A percentile compares a stretch with the other conserved stretches of the same genome.
Conservation (phyloP, 1,140 invertebrate species). For the Mylabris phalerata region DNA sequence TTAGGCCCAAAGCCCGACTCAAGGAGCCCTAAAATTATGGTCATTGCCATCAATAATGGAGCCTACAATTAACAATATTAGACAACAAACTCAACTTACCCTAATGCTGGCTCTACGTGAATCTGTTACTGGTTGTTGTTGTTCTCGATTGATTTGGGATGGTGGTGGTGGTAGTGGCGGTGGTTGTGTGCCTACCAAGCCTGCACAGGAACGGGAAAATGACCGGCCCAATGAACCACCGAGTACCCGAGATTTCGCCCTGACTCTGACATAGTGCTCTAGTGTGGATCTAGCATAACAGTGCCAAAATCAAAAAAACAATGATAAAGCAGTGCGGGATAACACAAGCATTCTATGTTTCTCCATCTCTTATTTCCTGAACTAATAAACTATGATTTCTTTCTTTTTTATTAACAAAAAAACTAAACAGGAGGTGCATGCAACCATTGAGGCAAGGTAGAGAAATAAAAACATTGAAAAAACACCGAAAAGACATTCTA, state of each 20-base stretch:
- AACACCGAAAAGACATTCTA: too few relatives aligned
- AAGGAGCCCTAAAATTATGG: conserved; percentile 55
- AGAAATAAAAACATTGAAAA: too few relatives aligned
- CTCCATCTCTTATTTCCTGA: background rate
- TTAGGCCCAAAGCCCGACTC: conserved; percentile 58
- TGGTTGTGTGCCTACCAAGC: conserved; percentile 20
- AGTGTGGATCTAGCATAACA: conserved; percentile 55
- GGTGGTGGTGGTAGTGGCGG: conserved; percentile 28
- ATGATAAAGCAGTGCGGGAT: conserved; percentile 34
- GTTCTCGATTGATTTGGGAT: conserved; percentile 34
- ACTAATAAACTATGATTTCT: background rate
- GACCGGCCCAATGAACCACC: conserved; percentile 47
- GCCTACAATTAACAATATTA: conserved; percentile 25
- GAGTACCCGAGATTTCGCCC: conserved; percentile 47
- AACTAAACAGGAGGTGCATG: background rate
- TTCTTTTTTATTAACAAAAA: too few relatives aligned
- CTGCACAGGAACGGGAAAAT: conserved; percentile 44
- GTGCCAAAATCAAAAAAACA: conserved; percentile 42
- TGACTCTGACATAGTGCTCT: conserved; percentile 53
- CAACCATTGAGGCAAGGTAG: too few relatives aligned
- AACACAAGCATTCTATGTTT: conserved; percentile 39
- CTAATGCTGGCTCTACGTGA: conserved; percentile 44
- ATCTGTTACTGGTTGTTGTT: conserved; percentile 25
- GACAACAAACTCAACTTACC: conserved; percentile 40
- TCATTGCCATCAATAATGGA: too few relatives aligned